Evolutionary conservation across 2,888 invertebrate genomes (phyloP).

Genomic region (Diadegma fenestrale): DNA sequence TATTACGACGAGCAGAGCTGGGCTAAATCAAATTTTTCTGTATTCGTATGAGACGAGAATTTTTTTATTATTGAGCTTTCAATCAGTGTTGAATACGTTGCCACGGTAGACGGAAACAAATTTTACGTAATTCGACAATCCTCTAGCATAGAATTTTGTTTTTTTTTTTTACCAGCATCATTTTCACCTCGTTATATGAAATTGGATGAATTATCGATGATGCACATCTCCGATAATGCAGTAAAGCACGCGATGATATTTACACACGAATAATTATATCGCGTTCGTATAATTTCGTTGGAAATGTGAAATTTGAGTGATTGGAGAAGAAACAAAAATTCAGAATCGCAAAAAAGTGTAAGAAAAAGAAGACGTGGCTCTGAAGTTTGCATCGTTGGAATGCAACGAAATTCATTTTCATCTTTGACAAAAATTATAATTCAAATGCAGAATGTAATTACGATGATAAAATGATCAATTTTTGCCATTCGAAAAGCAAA

Average conservation of each 20-base stretch:
- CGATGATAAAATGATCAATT: too few relatives aligned
- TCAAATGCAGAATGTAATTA: too few relatives aligned
- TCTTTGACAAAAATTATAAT: too few relatives aligned
- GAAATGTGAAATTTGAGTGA: slow-evolving; percentile 11
- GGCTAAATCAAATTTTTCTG: slow-evolving; percentile 20
- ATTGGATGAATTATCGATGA: not conserved
- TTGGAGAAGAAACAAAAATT: slow-evolving; percentile 18
- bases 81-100: not conserved
- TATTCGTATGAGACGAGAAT: not conserved
- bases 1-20: not conserved
- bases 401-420: too few relatives aligned
- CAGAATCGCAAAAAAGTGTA: slow-evolving; percentile 20
- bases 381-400: too few relatives aligned
- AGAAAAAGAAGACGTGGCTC: slow-evolving; percentile 65
- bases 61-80: not conserved
- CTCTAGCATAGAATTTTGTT: not conserved
- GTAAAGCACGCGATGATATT: slow-evolving; percentile 33
- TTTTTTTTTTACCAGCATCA: not conserved
- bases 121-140: not conserved
- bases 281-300: not conserved
- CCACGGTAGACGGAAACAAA: not conserved
- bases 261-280: not conserved
- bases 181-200: not conserved
- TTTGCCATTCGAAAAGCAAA: too few relatives aligned
- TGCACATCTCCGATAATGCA: slow-evolving; percentile 12